Conservation (phyloP, 1,140 invertebrate genomes). For the Drosophila aff. region DNA sequence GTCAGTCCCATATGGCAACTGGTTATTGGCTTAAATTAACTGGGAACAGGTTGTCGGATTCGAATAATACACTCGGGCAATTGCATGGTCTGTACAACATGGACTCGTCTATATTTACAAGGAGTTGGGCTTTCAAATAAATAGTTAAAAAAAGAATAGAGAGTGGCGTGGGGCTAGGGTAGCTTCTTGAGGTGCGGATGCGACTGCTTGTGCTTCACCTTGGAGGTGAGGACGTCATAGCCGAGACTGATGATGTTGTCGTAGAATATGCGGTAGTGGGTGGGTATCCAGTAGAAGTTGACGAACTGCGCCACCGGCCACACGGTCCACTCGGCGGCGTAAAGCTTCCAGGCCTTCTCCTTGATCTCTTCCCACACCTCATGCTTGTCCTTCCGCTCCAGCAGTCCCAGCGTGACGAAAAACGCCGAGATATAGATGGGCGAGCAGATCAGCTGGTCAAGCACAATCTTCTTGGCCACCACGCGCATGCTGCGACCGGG, state of each 20-base stretch:
- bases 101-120: conserved; percentile 53
- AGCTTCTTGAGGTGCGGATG: conserved; percentile 54
- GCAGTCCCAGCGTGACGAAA: conserved; percentile 90
- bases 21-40: neutral
- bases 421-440: conserved; percentile 93
- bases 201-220: conserved; percentile 90
- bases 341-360: conserved; percentile 92
- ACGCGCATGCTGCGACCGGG: conserved; percentile 88
- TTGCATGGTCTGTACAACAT: conserved; percentile 33
- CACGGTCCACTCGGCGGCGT: conserved; percentile 92
- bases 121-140: conserved; percentile 27
- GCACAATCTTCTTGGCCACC: conserved; percentile 93
- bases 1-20: neutral
- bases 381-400: conserved; percentile 88
- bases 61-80: neutral
- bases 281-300: conserved; percentile 95
- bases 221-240: conserved; percentile 96
- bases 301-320: conserved; percentile 94
- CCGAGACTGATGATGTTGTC: conserved; percentile 96
- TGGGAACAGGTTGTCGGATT: neutral
- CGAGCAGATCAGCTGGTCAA: conserved; percentile 95
- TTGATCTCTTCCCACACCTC: conserved; percentile 91
- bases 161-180: conserved; percentile 25
- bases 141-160: neutral
- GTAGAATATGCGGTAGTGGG: conserved; percentile 94